Evolutionary conservation across 92 coral and sea anemone genomes (phyloP), one percentile per base, ranked within the genome.

Genomic region (Blastomussa wellsi): DNA sequence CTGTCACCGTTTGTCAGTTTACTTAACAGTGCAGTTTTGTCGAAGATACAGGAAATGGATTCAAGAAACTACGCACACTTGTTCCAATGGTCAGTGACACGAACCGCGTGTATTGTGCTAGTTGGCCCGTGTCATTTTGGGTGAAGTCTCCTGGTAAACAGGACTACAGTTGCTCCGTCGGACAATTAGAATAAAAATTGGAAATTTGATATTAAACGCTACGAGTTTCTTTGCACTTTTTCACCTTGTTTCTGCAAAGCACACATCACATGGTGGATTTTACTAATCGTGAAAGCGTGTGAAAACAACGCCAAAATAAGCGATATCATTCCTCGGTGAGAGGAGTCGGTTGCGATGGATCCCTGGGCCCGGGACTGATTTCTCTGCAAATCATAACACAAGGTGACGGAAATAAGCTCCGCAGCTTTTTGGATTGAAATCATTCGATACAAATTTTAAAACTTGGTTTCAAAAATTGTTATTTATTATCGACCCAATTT

Each of bases 401-500:
- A 0, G 11, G 44, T 39, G 49, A 44, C 49, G 1, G 49, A 0
- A 44, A 3, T 44, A 13, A 10, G 7, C 6, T 3, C 49, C 12
- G 0, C 2, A 32, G 8, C 8, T 15, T 7, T 36, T 13, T 7
- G 28, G 76, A 72, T 20, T 28, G 75, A 71, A 33, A 28, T 55
- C 65, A 9, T 2, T 5, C 65, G 2, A 29, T 16, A 62, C 5
- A 9, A 26, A 62, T 10, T 3, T 62, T 13, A 26, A 22, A 26
- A 9, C 32, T n/a, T 37, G 59, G 77, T 67, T 68, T 51, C 37
- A n/a, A 26, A 78, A 29, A 67, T 81, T 32, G 48, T n/a, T 31
- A 47, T 81, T 81, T 81, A 81, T 47, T 69, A 33, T 22, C 36
- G 47, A 49, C 31, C 59, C 75, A 66, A 66, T 42, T 66, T 67